phyloP scores from a whole-genome alignment of 2,888 invertebrate genomes.

The Adelognathus sp. region DNA sequence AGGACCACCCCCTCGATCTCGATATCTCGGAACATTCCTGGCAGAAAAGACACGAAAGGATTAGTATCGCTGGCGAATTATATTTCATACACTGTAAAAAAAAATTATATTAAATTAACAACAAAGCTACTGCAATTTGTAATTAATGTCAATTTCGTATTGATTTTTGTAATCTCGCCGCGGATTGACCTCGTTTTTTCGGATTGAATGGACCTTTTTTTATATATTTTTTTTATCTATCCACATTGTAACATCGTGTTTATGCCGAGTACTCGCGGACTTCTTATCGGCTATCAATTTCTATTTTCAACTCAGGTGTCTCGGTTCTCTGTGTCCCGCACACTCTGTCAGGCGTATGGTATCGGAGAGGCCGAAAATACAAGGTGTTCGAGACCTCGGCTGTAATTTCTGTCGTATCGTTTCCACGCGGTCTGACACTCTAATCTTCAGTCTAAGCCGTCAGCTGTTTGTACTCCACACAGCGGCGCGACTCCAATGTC shows the following conservation, averaged over 20 bases:
- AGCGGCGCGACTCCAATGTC: background rate
- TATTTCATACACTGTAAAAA: no score
- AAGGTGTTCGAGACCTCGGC: background rate
- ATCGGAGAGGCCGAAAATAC: constrained; percentile 2
- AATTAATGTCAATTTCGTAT: no score
- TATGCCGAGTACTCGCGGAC: background rate
- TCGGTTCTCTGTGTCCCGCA: background rate
- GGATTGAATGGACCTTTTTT: no score
- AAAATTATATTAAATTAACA: no score
- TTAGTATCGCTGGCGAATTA: background rate
- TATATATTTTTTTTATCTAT: background rate
- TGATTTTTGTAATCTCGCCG: no score
- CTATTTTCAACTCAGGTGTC: constrained; percentile 3
- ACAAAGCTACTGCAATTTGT: no score
- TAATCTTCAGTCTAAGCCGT: constrained; percentile 27
- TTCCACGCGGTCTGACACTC: constrained; percentile 19
- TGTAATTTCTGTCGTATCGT: background rate
- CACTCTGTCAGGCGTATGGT: background rate
- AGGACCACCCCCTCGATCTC: constrained; percentile 62
- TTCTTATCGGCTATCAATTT: constrained; percentile 31
- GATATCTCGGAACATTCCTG: constrained; percentile 68
- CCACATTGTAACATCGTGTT: background rate
- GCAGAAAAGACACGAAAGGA: background rate
- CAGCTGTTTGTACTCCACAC: constrained; percentile 1
- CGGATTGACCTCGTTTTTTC: no score